phyloP scores from a whole-genome alignment of 2,113 vertebrate species.

The Zosterops pallidus region DNA sequence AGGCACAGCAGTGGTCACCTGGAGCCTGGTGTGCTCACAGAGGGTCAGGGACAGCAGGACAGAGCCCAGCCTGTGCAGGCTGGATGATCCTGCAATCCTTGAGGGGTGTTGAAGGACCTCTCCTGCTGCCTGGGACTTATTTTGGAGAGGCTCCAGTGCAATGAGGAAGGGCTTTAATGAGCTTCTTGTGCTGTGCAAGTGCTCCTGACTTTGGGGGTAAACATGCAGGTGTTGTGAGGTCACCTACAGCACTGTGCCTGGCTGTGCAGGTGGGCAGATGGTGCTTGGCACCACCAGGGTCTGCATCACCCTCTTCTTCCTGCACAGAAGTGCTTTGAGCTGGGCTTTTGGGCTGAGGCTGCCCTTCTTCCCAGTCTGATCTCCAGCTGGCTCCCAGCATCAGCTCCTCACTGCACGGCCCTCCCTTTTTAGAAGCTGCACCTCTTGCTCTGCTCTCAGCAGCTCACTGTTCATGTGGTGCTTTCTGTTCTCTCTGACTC shows the following conservation, averaged over 20 bases:
- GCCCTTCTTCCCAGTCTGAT: not conserved
- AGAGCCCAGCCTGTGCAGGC: not conserved
- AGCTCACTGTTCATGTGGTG: not conserved
- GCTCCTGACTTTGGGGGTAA: not conserved
- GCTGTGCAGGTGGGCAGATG: not conserved
- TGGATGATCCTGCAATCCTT: not conserved
- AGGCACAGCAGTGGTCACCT: not conserved
- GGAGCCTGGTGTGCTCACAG: not conserved
- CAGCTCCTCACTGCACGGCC: not conserved
- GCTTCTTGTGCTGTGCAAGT: not conserved
- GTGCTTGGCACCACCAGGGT: not conserved
- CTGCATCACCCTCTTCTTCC: not conserved
- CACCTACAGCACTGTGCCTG: not conserved
- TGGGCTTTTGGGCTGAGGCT: not conserved
- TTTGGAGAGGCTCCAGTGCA: not conserved
- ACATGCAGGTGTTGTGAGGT: constrained; percentile 18
- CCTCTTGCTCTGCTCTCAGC: not conserved
- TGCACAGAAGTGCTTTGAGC: not conserved
- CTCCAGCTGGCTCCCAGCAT: constrained; percentile 1
- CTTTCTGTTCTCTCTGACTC: not conserved
- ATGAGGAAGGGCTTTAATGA: not conserved
- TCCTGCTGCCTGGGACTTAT: not conserved
- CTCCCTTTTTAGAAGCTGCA: not conserved
- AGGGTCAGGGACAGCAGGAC: not conserved
- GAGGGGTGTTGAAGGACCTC: not conserved